Evolutionary conservation across 1,140 invertebrate species (phyloP).

Genomic region (Trinorchestia longiramus): DNA sequence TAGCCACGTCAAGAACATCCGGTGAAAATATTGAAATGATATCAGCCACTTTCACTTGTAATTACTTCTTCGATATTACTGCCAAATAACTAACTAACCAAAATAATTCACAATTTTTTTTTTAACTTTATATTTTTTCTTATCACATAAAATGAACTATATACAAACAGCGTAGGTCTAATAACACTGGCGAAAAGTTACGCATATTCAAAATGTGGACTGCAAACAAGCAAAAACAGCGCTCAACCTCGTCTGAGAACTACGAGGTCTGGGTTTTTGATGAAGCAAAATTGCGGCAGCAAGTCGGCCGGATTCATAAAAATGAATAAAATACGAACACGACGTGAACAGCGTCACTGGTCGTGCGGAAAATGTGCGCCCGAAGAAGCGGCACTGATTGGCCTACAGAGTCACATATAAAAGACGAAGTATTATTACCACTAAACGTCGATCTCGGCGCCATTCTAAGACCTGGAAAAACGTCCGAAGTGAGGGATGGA

Average conservation of each 20-base stretch:
- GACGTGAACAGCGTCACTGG: not conserved
- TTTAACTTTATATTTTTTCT: not conserved
- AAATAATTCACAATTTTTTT: too few relatives aligned
- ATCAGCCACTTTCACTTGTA: too few relatives aligned
- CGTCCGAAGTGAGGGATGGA: not conserved
- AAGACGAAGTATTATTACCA: not conserved
- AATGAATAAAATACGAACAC: not conserved
- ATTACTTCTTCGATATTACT: too few relatives aligned
- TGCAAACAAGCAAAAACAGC: not conserved
- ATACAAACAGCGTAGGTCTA: not conserved
- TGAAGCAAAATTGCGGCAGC: not conserved
- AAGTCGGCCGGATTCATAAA: not conserved
- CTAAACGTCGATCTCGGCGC: not conserved
- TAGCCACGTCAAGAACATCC: too few relatives aligned
- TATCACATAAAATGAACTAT: not conserved
- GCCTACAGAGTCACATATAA: not conserved
- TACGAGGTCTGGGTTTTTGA: not conserved
- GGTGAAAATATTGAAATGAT: too few relatives aligned
- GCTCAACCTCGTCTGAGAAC: not conserved
- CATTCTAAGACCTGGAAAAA: not conserved
- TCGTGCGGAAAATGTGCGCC: not conserved
- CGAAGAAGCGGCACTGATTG: not conserved
- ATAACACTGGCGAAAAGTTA: not conserved
- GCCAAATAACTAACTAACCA: too few relatives aligned
- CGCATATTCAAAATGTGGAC: not conserved